These are phyloP conservation scores for Ceratina calcarata DNA, from an alignment of 1,140 invertebrate species.

Conservation along the genomic window DNA sequence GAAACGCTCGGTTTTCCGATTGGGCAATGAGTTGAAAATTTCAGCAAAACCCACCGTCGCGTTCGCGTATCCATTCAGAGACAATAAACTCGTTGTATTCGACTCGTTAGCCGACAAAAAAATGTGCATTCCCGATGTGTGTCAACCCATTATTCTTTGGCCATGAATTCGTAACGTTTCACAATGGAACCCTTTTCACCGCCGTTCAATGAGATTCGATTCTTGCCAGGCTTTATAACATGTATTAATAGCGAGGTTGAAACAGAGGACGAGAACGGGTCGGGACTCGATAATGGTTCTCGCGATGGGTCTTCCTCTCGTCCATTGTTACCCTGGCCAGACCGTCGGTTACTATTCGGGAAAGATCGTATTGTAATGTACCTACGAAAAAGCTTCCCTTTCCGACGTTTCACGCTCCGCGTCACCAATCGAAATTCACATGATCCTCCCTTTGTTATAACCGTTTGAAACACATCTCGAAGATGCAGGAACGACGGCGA, in stretches of 20 bases:
- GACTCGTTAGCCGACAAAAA: slow-evolving; percentile 19
- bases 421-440: no score
- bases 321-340: slow-evolving; percentile 44
- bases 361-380: slow-evolving; percentile 12
- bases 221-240: slow-evolving; percentile 29
- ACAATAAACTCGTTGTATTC: slow-evolving; percentile 14
- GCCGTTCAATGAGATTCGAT: slow-evolving; percentile 36
- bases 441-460: no score
- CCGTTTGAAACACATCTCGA: no score
- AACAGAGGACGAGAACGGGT: slow-evolving; percentile 13
- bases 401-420: background rate
- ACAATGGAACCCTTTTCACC: slow-evolving; percentile 32
- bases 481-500: no score
- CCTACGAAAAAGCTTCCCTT: background rate
- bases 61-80: background rate
- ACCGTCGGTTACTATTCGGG: slow-evolving; percentile 39
- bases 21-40: background rate
- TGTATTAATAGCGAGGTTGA: slow-evolving; percentile 31
- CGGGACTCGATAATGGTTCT: slow-evolving; percentile 57
- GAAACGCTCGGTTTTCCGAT: no score
- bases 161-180: slow-evolving; percentile 45
- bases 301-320: slow-evolving; percentile 53
- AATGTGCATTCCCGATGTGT: slow-evolving; percentile 9
- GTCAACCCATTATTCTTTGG: slow-evolving; percentile 29
- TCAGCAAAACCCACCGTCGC: no score